A percentile compares a stretch with the other conserved stretches of the same genome.
phyloP scores from a whole-genome alignment of 2,797 vertebrate species.

The Antrozous pallidus region DNA sequence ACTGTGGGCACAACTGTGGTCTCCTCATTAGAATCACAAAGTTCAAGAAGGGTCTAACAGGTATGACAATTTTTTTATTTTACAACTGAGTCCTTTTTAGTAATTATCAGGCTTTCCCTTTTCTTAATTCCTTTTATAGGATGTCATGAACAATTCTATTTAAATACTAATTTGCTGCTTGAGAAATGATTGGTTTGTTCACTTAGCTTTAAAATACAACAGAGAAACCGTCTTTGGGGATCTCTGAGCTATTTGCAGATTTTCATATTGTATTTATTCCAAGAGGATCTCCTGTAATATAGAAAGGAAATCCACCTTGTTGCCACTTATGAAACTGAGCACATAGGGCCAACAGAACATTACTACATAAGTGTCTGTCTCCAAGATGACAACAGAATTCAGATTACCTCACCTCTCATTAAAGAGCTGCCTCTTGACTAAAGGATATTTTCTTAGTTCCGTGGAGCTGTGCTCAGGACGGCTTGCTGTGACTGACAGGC shows the following conservation, averaged over 20 bases:
- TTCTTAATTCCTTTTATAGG: conserved; percentile 32
- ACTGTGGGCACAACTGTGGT: conserved; percentile 3
- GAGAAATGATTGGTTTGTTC: background rate
- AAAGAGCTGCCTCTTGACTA: background rate
- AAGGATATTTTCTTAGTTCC: background rate
- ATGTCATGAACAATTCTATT: conserved; percentile 4
- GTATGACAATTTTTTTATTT: background rate
- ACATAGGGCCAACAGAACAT: background rate
- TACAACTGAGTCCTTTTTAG: background rate
- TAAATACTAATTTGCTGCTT: conserved; percentile 45
- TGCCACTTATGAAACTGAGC: background rate
- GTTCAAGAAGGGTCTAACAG: conserved; percentile 31
- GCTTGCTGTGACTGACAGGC: background rate
- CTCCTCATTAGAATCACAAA: conserved; percentile 47
- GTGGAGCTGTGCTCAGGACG: background rate
- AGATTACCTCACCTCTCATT: background rate
- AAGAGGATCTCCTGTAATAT: background rate
- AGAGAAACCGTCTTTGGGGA: background rate
- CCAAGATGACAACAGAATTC: conserved; percentile 18
- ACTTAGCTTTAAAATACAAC: conserved; percentile 33
- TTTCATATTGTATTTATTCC: conserved; percentile 28
- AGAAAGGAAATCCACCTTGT: background rate
- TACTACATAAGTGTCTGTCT: background rate
- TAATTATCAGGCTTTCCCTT: background rate
- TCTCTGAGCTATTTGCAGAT: background rate